Evolutionary conservation across 23 tunicate genomes (phyloP).

Genomic region (Aplidium turbinatum): DNA sequence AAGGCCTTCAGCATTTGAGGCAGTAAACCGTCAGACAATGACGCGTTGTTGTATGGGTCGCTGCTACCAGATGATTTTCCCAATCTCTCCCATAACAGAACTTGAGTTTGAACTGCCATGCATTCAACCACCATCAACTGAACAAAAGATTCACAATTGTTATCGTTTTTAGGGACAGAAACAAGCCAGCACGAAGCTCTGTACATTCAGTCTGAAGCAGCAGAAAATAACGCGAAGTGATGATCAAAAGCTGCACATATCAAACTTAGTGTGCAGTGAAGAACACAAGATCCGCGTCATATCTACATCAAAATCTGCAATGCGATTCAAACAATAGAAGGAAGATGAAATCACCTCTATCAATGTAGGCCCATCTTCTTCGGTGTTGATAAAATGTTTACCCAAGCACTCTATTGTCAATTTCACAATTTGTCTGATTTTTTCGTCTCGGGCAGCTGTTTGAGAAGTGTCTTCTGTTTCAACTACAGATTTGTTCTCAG

Average conservation of each 20-base stretch:
- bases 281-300: too few relatives aligned
- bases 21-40: constrained; percentile 2
- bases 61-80: not conserved
- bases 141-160: not conserved
- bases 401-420: constrained; percentile 1
- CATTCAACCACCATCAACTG: constrained; percentile 48
- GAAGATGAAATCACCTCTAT: too few relatives aligned
- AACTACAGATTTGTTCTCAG: constrained; percentile 1
- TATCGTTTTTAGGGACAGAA: too few relatives aligned
- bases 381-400: not conserved
- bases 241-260: too few relatives aligned
- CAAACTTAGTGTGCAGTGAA: too few relatives aligned
- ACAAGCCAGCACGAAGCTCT: too few relatives aligned
- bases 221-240: too few relatives aligned
- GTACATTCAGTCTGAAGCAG: too few relatives aligned
- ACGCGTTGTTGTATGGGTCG: constrained; percentile 15
- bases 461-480: not conserved
- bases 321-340: too few relatives aligned
- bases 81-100: constrained; percentile 18
- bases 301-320: too few relatives aligned
- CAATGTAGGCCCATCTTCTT: constrained; percentile 7
- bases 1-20: constrained; percentile 12
- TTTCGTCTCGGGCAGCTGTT: constrained; percentile 1
- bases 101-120: constrained; percentile 28
- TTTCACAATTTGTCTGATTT: not conserved